Evolutionary conservation across 2,888 invertebrate species (phyloP), one percentile per base, ranked within the genome.

Genomic region (Cryptophagus acutangulus): DNA sequence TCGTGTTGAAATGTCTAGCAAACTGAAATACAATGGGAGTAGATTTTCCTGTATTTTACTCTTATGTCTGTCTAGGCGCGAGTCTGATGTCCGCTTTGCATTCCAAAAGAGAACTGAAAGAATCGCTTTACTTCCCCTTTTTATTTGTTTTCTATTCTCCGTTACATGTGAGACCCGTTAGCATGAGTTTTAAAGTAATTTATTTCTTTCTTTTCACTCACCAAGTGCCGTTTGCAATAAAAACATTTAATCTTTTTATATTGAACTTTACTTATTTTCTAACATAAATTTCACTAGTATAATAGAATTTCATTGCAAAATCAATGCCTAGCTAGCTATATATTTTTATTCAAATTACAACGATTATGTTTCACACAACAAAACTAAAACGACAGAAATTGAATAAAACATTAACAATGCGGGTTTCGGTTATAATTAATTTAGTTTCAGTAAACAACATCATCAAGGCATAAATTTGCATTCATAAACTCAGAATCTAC

Each of bases 101-200:
- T 49, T 40, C 40, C 40, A 46, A 42, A 45, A 42, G 4, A 45
- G 42, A 45, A 38, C 29, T 28, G 38, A 17, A 29, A 41, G 44
- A 34, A 36, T 45, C 44, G 40, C 36, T 38, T 40, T 43, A 40
- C 40, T 46, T 40, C 38, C 36, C 43, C 31, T 38, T 48, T 54
- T 55, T 57, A 54, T 58, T 57, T 54, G 54, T 52, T 53, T 52
- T 48, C 48, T 40, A 43, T 49, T 50, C 48, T 38, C 45, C 31
- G 48, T 52, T 54, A 55, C 52, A 55, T 52, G 49, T 48, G 49
- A 51, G 50, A 46, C 48, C 52, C 50, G 53, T 54, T 55, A 49
- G 50, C 41, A 46, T 49, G 44, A 45, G 43, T 49, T 53, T 49
- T 45, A 45, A 48, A 48, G 46, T 45, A 53, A 56, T 55, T 55